phyloP scores from a whole-genome alignment of 2,797 vertebrate genomes.

The Periparus ater region DNA sequence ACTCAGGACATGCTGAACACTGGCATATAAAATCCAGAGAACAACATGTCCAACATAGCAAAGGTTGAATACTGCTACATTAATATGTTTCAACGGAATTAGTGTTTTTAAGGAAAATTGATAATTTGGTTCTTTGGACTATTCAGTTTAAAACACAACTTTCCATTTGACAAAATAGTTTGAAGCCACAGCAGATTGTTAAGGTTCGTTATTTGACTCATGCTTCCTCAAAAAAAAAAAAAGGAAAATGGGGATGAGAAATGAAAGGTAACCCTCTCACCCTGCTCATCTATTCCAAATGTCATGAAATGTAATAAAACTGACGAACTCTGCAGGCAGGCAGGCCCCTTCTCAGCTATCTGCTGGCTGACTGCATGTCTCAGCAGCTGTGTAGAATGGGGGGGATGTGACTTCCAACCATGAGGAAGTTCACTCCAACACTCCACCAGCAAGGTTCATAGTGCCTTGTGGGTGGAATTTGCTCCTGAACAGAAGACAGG shows the following conservation, averaged over 20 bases:
- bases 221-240: not conserved
- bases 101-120: not conserved
- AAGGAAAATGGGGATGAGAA: not conserved
- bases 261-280: not conserved
- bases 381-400: not conserved
- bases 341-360: not conserved
- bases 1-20: not conserved
- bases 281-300: not conserved
- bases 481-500: not conserved
- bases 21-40: not conserved
- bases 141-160: not conserved
- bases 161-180: not conserved
- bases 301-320: not conserved
- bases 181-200: not conserved
- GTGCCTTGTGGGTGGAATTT: not conserved
- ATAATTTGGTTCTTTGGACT: not conserved
- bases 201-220: not conserved
- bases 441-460: not conserved
- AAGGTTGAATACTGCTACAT: not conserved
- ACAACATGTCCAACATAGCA: not conserved
- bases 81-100: not conserved
- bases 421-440: not conserved
- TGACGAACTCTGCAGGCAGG: not conserved
- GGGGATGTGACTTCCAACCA: not conserved
- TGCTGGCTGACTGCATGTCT: not conserved